A percentile compares a stretch with the other conserved stretches of the same genome.
Evolutionary conservation across 2,888 invertebrate species (phyloP).

Genomic region (Xanthia icteritia): DNA sequence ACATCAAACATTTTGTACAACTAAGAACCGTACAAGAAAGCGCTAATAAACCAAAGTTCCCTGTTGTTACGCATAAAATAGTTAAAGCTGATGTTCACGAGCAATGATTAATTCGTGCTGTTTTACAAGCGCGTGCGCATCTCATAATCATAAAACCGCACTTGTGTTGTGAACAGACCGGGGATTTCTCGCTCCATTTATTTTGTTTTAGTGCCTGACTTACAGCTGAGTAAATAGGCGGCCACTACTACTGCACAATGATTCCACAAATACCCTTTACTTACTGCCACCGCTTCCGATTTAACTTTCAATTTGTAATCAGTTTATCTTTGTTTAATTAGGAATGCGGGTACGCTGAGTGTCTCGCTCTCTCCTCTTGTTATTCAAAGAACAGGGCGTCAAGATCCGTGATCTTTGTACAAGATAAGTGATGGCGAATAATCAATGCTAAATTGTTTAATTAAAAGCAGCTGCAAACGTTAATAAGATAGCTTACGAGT

Average conservation of each 20-base stretch:
- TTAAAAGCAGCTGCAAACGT: conserved; percentile 59
- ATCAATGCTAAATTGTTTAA: conserved; percentile 57
- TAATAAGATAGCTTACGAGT: conserved; percentile 31
- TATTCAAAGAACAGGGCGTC: conserved; percentile 54
- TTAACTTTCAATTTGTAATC: conserved; percentile 65
- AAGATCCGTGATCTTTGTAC: conserved; percentile 59
- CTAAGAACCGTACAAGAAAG: conserved; percentile 31
- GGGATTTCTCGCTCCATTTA: conserved; percentile 81
- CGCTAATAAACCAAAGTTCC: conserved; percentile 48
- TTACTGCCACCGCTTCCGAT: conserved; percentile 56
- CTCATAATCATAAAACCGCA: conserved; percentile 83
- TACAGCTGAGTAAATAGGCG: conserved; percentile 80
- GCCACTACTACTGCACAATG: conserved; percentile 60
- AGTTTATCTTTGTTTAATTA: conserved; percentile 61
- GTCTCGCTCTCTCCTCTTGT: conserved; percentile 60
- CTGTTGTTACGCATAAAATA: conserved; percentile 56
- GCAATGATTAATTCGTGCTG: conserved; percentile 74
- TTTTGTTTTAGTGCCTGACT: conserved; percentile 77
- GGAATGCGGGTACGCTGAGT: conserved; percentile 49
- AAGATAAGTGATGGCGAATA: conserved; percentile 61
- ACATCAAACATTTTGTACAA: conserved; percentile 7
- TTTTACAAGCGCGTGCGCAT: conserved; percentile 77
- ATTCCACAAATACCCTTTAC: conserved; percentile 68
- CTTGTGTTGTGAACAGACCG: conserved; percentile 73
- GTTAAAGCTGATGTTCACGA: conserved; percentile 61